Base-by-base conservation (phyloP, 2,797 vertebrate genomes). In the Vultur gryphus region DNA sequence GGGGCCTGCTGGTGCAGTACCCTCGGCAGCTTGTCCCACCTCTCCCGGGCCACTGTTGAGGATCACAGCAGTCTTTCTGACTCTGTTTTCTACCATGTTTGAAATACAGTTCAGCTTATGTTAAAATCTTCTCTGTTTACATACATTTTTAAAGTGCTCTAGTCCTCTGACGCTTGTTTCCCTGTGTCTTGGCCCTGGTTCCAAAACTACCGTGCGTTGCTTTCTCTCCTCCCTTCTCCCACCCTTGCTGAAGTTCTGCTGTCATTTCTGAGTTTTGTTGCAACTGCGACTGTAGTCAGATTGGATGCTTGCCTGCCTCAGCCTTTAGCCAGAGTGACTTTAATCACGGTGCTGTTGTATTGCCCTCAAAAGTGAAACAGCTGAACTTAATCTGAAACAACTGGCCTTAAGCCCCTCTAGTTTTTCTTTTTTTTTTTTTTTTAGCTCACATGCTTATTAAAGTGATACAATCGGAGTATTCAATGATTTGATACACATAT, bases 361-460 rank as follows among this genome's bases (percentile, higher is more conserved):
- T 94, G 75, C 33, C 72, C 72, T 95, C 85, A 43, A 44, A 95
- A 96, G 48, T 81, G 81, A 93, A 97, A 92, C 91, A 91, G 81
- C 88, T 97, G 95, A 95, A 93, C 55, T 92, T 94, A 95, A 95
- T 97, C 79, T 94, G 84, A 96, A 97, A 77, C 79, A 96, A 96
- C 46, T 87, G 94, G 64, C 75, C 29, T n/a, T 96, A 90, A 89
- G 75, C 71, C 21, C 31, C 46, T 54, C 10, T 48, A 6, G 61
- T 70, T 39, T 31, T 55, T 61, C 10, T 62, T 48, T 26, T n/a
- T 39, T 26, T n/a, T 39, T 57, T n/a, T 39, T 84, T 59, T 69
- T 23, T 6, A 29, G 31, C 88, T 69, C 20, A 25, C 17, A 13
- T 75, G 35, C 49, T 86, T 94, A 80, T 87, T 96, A 51, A 91